A percentile compares a stretch with the other conserved stretches of the same genome.
Conservation (phyloP, 2,888 invertebrate genomes). For the Trissoscelio sp. region DNA sequence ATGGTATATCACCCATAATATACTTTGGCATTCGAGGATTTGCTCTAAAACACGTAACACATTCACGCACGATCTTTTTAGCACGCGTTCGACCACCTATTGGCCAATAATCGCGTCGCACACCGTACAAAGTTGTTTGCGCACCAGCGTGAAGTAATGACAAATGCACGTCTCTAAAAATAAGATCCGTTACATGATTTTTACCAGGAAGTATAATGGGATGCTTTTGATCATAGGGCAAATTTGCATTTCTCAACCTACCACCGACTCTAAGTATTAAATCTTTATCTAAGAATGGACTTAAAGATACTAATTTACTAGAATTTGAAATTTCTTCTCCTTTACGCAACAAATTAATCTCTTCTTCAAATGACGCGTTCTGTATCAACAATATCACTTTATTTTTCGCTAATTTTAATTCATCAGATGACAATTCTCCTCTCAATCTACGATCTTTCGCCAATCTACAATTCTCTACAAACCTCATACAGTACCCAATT, state of each 20-base stretch:
- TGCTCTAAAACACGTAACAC: constrained; percentile 65
- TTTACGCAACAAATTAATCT: background rate
- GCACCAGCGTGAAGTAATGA: constrained; percentile 7
- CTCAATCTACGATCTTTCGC: background rate
- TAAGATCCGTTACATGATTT: constrained; percentile 36
- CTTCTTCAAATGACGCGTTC: background rate
- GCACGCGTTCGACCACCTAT: constrained; percentile 11
- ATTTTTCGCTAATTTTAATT: background rate
- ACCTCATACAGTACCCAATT: constrained; percentile 23
- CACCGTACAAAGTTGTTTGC: constrained; percentile 26
- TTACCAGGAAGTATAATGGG: constrained; percentile 16
- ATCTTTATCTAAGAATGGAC: constrained; percentile 10
- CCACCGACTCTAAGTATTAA: background rate
- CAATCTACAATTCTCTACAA: constrained; percentile 15
- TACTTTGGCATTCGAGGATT: constrained; percentile 54
- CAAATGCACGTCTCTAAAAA: constrained; percentile 10
- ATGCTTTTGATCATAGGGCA: background rate
- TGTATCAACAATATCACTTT: constrained; percentile 7
- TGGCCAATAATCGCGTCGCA: constrained; percentile 33
- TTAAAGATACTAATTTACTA: background rate
- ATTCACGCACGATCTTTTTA: constrained; percentile 47
- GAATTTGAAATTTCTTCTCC: background rate
- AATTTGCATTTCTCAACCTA: background rate
- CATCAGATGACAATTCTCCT: constrained; percentile 9
- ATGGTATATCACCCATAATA: constrained; percentile 75